Percentiles rank a stretch among this genome's conserved stretches.
Conservation (phyloP, 2,888 invertebrate genomes). For the Polydrusus tereticollis region DNA sequence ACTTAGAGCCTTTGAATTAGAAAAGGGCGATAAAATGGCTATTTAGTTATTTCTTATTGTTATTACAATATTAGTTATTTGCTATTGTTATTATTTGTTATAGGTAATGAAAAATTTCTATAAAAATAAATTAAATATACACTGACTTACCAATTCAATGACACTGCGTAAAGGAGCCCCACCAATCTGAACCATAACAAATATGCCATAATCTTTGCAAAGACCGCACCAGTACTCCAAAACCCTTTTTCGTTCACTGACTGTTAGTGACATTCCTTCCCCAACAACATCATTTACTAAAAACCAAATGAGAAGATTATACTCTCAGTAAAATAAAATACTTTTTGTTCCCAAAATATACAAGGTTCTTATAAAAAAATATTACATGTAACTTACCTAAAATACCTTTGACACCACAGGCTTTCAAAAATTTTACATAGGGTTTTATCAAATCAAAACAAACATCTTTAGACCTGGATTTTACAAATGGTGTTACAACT, state of each 20-base stretch:
- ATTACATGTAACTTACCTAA: constrained; percentile 55
- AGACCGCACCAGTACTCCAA: constrained; percentile 76
- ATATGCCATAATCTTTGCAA: constrained; percentile 70
- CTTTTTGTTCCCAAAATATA: neutral
- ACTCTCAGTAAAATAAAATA: neutral
- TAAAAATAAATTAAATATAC: too few relatives aligned
- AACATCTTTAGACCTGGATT: constrained; percentile 57
- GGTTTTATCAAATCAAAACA: constrained; percentile 55
- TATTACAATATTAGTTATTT: too few relatives aligned
- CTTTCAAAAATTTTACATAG: constrained; percentile 76
- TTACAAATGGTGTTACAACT: constrained; percentile 62
- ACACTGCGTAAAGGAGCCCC: constrained; percentile 79
- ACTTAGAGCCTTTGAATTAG: too few relatives aligned
- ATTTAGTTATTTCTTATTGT: too few relatives aligned
- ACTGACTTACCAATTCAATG: constrained; percentile 68
- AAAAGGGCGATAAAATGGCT: too few relatives aligned
- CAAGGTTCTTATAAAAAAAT: too few relatives aligned
- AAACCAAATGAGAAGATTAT: constrained; percentile 19
- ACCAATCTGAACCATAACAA: constrained; percentile 81
- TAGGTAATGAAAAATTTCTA: neutral
- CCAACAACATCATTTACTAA: constrained; percentile 86
- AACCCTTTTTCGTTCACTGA: constrained; percentile 76
- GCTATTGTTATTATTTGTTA: neutral
- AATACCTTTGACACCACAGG: constrained; percentile 72
- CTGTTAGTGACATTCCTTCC: constrained; percentile 78